These are phyloP conservation scores for Cacoxenus indagator DNA, from an alignment of 2,888 invertebrate species.

Conservation along the genomic window DNA sequence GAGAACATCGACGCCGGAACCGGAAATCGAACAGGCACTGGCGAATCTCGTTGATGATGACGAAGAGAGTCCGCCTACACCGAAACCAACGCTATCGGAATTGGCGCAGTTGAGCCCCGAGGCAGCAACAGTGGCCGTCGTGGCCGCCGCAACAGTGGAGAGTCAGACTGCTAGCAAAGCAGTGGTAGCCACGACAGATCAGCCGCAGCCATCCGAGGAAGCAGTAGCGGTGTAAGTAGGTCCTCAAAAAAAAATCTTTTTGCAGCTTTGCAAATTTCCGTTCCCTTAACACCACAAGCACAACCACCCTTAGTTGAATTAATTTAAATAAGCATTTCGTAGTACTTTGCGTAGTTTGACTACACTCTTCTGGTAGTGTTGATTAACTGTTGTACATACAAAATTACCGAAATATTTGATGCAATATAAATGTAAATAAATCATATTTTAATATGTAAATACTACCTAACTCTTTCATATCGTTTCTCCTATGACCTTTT, in stretches of 20 bases:
- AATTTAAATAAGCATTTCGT: too few relatives aligned
- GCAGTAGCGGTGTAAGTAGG: slow-evolving; percentile 14
- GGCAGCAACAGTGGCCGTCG: slow-evolving; percentile 19
- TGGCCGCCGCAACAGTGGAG: slow-evolving; percentile 2
- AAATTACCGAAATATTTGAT: neutral
- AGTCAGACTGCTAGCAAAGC: neutral
- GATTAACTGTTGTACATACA: neutral
- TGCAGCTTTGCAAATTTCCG: too few relatives aligned
- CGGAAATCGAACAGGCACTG: slow-evolving; percentile 68
- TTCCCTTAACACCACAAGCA: slow-evolving; percentile 16
- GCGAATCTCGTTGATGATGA: slow-evolving; percentile 51
- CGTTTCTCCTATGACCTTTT: neutral
- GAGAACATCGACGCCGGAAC: slow-evolving; percentile 68
- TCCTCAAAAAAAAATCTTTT: too few relatives aligned
- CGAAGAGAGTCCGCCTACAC: slow-evolving; percentile 64
- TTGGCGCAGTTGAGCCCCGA: slow-evolving; percentile 54
- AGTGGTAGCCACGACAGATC: slow-evolving; percentile 12
- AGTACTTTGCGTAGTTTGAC: neutral
- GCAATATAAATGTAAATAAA: slow-evolving; percentile 17
- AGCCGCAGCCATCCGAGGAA: neutral
- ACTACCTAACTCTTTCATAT: neutral
- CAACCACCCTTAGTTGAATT: too few relatives aligned
- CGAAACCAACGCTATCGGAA: slow-evolving; percentile 65
- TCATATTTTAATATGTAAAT: neutral
- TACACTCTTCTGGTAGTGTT: neutral